These are phyloP conservation scores for Lithophane semibrunnea DNA, from an alignment of 2,888 invertebrate genomes.

Conservation along the genomic window DNA sequence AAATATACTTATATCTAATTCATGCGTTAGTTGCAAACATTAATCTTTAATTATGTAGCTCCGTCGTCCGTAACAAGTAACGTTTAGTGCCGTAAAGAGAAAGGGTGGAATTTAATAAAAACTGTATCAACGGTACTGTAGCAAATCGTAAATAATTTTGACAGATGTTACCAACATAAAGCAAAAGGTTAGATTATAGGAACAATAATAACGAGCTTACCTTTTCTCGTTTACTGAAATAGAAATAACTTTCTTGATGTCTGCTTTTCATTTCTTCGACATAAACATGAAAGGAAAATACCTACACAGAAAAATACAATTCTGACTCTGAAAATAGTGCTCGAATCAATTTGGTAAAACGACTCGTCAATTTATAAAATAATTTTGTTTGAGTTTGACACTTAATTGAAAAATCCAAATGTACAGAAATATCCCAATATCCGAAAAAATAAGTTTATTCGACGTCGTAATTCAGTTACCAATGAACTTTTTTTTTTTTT, in stretches of 20 bases:
- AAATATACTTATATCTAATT: too few relatives aligned
- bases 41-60: too few relatives aligned
- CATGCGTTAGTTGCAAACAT: too few relatives aligned
- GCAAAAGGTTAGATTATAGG: constrained; percentile 35
- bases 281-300: background rate
- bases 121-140: constrained; percentile 39
- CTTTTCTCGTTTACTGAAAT: constrained; percentile 41
- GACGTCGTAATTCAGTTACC: background rate
- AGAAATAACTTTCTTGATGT: constrained; percentile 29
- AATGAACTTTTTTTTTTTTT: too few relatives aligned
- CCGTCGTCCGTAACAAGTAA: too few relatives aligned
- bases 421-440: background rate
- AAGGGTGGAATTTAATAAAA: constrained; percentile 62
- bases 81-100: constrained; percentile 32
- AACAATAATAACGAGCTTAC: constrained; percentile 32
- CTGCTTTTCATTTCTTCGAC: constrained; percentile 4
- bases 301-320: background rate
- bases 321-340: background rate
- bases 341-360: background rate
- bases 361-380: background rate
- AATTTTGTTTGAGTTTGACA: too few relatives aligned
- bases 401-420: background rate
- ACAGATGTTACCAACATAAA: constrained; percentile 56
- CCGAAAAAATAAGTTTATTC: background rate
- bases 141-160: constrained; percentile 59